These are phyloP conservation scores for Nothura maculosa DNA, from an alignment of 2,797 vertebrate species.

Conservation along the genomic window DNA sequence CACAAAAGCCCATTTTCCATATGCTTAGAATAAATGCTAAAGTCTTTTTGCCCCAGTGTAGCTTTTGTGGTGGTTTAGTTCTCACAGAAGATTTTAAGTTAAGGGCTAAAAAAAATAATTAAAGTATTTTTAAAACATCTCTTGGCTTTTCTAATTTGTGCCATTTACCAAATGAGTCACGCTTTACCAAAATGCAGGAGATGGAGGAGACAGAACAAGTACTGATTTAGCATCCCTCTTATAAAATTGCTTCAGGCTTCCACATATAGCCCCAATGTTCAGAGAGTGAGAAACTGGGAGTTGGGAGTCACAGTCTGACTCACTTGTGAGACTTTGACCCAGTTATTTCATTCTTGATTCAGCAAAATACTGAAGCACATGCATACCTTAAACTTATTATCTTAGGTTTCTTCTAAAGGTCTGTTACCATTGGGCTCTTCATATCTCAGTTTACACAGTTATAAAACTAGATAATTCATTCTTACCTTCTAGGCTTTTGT, in stretches of 20 bases:
- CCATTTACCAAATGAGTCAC: conserved; percentile 51
- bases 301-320: conserved; percentile 55
- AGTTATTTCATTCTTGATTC: conserved; percentile 68
- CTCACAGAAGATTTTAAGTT: neutral
- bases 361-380: conserved; percentile 65
- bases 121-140: conserved; percentile 36
- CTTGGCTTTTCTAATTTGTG: conserved; percentile 46
- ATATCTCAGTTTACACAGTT: conserved; percentile 59
- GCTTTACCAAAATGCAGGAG: conserved; percentile 61
- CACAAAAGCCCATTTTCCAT: neutral
- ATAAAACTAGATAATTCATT: conserved; percentile 59
- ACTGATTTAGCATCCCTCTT: conserved; percentile 62
- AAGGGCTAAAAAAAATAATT: neutral
- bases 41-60: neutral
- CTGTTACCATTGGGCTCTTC: conserved; percentile 64
- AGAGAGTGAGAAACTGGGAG: conserved; percentile 35
- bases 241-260: conserved; percentile 64
- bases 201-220: conserved; percentile 68
- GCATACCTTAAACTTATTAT: conserved; percentile 60
- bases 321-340: conserved; percentile 73
- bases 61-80: conserved; percentile 10
- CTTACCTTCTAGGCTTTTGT: conserved; percentile 64
- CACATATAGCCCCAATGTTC: conserved; percentile 66
- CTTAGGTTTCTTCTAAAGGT: conserved; percentile 68
- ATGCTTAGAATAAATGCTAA: neutral